These are phyloP conservation scores for Myrmophylax atrothorax DNA, from an alignment of 2,113 vertebrate genomes.

Conservation along the genomic window DNA sequence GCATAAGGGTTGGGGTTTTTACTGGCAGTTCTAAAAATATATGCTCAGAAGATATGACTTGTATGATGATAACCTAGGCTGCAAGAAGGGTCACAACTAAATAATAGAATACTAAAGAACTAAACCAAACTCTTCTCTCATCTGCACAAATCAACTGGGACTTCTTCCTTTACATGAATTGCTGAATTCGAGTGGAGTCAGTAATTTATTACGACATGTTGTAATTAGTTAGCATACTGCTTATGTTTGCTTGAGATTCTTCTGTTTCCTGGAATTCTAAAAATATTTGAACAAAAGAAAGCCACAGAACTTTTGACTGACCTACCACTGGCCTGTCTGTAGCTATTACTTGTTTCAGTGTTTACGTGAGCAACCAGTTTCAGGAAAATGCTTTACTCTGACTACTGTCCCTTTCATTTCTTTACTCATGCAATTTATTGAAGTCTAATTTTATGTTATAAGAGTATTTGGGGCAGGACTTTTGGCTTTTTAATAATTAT, in stretches of 20 bases:
- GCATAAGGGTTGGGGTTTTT: not conserved
- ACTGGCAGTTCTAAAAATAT: constrained; percentile 20
- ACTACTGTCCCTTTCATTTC: not conserved
- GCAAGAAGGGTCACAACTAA: not conserved
- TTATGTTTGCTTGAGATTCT: not conserved
- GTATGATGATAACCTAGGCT: not conserved
- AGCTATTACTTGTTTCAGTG: not conserved
- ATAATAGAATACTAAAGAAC: not conserved
- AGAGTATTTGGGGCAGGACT: not conserved
- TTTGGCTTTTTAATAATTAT: not conserved
- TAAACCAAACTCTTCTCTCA: not conserved
- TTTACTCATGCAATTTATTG: not conserved
- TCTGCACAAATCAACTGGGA: not conserved
- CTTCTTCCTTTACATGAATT: not conserved
- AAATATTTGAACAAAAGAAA: not conserved
- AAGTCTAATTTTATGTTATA: not conserved
- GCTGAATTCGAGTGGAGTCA: not conserved
- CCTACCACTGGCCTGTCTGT: not conserved
- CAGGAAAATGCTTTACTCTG: not conserved
- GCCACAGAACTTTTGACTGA: not conserved
- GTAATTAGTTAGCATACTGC: not conserved
- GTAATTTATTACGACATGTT: not conserved
- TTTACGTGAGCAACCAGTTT: not conserved
- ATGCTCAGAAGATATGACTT: not conserved
- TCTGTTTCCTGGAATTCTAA: not conserved